These are phyloP conservation scores for Cossypha dichroa DNA, from an alignment of 2,797 vertebrate genomes.

Conservation along the genomic window DNA sequence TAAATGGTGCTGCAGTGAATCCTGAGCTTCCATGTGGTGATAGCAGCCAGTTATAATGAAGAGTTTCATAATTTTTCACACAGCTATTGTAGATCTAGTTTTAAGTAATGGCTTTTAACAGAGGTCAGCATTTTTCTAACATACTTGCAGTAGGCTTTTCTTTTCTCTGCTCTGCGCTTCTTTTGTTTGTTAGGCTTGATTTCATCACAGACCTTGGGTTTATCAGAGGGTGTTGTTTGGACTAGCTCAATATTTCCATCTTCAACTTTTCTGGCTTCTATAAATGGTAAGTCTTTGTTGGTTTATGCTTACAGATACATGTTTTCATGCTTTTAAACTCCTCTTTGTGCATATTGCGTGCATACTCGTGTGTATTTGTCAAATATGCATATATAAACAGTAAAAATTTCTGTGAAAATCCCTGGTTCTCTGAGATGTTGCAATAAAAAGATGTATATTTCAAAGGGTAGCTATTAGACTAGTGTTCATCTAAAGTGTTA, in stretches of 20 bases:
- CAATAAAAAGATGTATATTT: background rate
- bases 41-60: background rate
- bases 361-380: background rate
- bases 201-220: conserved; percentile 61
- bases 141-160: background rate
- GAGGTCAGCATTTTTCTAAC: background rate
- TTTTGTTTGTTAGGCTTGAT: conserved; percentile 56
- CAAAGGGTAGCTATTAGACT: background rate
- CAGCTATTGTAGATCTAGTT: background rate
- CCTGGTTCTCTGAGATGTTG: background rate
- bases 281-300: background rate
- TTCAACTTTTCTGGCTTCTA: conserved; percentile 20
- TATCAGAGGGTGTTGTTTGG: conserved; percentile 55
- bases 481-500: background rate
- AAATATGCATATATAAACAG: background rate
- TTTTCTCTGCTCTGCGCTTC: background rate
- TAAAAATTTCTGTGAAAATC: background rate
- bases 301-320: background rate
- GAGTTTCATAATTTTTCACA: background rate
- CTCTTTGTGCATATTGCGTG: background rate
- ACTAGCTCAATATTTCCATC: conserved; percentile 19
- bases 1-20: background rate
- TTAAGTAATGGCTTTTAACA: background rate
- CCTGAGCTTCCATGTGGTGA: background rate
- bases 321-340: background rate